Conservation (phyloP, 2,888 invertebrate genomes). For the Allolobophora icterica region DNA sequence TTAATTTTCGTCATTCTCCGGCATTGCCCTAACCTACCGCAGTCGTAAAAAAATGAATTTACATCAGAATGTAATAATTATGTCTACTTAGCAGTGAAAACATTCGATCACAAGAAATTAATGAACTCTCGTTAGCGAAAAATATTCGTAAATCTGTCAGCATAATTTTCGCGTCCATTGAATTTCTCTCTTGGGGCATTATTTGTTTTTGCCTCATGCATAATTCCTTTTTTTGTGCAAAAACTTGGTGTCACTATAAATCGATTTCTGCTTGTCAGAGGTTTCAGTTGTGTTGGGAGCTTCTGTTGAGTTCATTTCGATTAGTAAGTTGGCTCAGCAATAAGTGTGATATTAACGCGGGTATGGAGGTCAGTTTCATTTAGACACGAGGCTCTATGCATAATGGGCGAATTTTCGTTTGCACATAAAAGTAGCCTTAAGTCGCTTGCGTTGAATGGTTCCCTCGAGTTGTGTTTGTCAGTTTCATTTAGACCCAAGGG, state of each 20-base stretch:
- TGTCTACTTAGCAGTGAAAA: neutral
- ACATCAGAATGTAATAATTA: neutral
- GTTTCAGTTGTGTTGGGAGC: neutral
- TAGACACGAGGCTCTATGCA: neutral
- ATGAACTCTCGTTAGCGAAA: neutral
- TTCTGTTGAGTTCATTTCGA: neutral
- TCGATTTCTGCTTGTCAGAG: neutral
- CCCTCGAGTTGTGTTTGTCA: no score
- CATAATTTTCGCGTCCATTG: neutral
- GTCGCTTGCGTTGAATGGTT: neutral
- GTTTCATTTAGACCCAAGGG: neutral
- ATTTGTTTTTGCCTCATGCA: neutral
- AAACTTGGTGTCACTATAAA: neutral
- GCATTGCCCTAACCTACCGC: neutral
- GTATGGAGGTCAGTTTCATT: neutral
- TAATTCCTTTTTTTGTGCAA: neutral
- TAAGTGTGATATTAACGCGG: neutral
- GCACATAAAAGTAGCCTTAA: neutral
- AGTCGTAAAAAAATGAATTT: neutral
- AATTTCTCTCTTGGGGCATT: neutral
- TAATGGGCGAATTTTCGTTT: neutral
- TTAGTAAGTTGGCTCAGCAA: neutral
- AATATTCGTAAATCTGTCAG: neutral
- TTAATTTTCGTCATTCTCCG: neutral
- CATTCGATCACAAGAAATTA: neutral